These are phyloP conservation scores for Idaea aversata DNA, from an alignment of 2,888 invertebrate species.

Conservation along the genomic window DNA sequence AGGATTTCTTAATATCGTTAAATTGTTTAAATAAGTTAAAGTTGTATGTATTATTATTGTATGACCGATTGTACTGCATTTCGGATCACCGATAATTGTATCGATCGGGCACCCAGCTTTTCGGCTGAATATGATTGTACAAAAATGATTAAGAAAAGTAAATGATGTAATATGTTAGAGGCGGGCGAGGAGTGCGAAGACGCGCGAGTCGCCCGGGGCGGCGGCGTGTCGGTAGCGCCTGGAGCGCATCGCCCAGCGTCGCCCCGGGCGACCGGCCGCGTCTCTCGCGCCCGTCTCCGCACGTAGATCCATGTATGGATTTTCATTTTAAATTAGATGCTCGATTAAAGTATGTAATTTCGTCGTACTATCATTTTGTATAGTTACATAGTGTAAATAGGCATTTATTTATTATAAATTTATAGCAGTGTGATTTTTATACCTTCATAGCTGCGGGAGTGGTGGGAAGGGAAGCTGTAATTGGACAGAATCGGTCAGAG, in stretches of 20 bases:
- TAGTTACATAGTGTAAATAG: slow-evolving; percentile 81
- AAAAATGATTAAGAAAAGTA: slow-evolving; percentile 65
- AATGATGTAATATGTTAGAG: slow-evolving; percentile 66
- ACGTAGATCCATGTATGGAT: slow-evolving; percentile 69
- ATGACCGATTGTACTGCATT: slow-evolving; percentile 71
- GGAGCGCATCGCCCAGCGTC: slow-evolving; percentile 16
- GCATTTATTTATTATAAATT: slow-evolving; percentile 81
- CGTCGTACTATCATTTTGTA: slow-evolving; percentile 79
- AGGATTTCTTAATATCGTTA: slow-evolving; percentile 75
- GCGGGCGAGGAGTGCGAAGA: slow-evolving; percentile 28
- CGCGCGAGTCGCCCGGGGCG: slow-evolving; percentile 23
- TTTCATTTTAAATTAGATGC: slow-evolving; percentile 73
- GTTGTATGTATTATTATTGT: slow-evolving; percentile 75
- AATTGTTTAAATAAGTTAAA: slow-evolving; percentile 78
- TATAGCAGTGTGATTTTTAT: slow-evolving; percentile 78
- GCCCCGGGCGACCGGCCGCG: slow-evolving; percentile 13
- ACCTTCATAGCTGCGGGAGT: slow-evolving; percentile 71
- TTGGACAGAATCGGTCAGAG: slow-evolving; percentile 65
- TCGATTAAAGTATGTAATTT: slow-evolving; percentile 75
- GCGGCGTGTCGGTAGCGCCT: slow-evolving; percentile 20
- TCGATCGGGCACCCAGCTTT: slow-evolving; percentile 70
- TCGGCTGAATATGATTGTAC: slow-evolving; percentile 75
- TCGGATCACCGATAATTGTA: slow-evolving; percentile 67
- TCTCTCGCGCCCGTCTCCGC: slow-evolving; percentile 41
- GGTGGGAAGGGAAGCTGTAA: slow-evolving; percentile 68